phyloP scores from a whole-genome alignment of 1,140 invertebrate species.

The Akabosia matsudoensis region DNA sequence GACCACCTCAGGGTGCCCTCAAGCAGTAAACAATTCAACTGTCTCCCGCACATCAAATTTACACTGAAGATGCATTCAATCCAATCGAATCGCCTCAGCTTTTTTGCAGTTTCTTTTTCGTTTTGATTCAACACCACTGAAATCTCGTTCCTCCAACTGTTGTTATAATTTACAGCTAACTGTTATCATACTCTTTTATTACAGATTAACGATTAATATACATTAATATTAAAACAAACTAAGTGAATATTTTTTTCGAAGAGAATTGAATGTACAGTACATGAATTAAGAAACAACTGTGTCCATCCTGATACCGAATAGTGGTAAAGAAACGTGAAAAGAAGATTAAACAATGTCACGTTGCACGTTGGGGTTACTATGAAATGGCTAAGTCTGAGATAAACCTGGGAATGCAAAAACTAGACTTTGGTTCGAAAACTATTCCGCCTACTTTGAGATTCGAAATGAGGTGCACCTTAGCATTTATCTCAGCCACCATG shows the following conservation, averaged over 20 bases:
- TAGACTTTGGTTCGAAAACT: background rate
- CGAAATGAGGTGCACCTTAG: background rate
- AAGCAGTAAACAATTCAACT: background rate
- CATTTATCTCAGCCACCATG: background rate
- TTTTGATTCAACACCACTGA: background rate
- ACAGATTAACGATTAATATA: background rate
- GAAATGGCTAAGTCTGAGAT: background rate
- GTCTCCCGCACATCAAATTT: background rate
- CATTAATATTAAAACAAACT: background rate
- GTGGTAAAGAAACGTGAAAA: background rate
- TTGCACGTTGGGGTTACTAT: too few species aligned
- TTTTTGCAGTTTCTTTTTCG: background rate
- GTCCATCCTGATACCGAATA: background rate
- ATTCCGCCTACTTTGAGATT: background rate
- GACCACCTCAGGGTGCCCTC: slow-evolving; percentile 6
- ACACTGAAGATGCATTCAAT: background rate
- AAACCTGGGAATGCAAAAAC: background rate
- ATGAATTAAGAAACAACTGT: too few species aligned
- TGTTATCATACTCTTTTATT: background rate
- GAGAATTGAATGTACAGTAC: background rate
- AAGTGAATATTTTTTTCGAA: background rate
- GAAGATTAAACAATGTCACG: background rate
- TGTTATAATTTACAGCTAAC: background rate
- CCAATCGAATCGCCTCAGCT: background rate
- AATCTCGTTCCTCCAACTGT: background rate